Evolutionary conservation across 1,140 invertebrate species (phyloP).

Genomic region (Cepaea nemoralis): DNA sequence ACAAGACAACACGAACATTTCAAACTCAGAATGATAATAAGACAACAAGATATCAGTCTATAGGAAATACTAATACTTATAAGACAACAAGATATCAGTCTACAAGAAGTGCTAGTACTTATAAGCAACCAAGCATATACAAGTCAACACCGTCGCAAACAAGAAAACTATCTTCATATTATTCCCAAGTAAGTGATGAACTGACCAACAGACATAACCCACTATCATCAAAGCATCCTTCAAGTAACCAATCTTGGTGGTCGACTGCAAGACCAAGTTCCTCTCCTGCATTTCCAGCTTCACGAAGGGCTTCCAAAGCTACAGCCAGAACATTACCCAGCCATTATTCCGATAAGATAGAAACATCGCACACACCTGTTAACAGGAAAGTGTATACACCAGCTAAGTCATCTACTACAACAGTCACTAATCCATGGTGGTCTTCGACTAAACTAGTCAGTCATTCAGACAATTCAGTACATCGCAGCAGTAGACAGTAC

Average conservation of each 20-base stretch:
- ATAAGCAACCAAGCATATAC: neutral
- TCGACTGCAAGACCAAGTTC: neutral
- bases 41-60: too few species aligned
- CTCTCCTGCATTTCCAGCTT: neutral
- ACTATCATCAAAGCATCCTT: neutral
- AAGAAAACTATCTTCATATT: neutral
- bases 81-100: neutral
- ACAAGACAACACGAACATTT: too few species aligned
- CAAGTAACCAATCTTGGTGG: neutral
- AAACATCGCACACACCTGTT: neutral
- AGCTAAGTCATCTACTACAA: neutral
- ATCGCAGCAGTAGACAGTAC: neutral
- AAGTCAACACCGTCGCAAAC: neutral
- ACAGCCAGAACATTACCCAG: neutral
- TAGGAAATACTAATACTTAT: too few species aligned
- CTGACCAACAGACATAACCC: neutral
- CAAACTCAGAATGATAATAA: too few species aligned
- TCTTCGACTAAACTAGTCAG: neutral
- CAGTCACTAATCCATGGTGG: neutral
- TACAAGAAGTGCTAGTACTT: neutral
- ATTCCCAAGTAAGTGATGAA: neutral
- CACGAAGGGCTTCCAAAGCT: neutral
- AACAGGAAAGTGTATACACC: neutral
- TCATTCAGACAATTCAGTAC: neutral
- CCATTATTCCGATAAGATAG: neutral